These are phyloP conservation scores for Phorcus lineatus DNA, from an alignment of 2,888 invertebrate species.

Conservation along the genomic window DNA sequence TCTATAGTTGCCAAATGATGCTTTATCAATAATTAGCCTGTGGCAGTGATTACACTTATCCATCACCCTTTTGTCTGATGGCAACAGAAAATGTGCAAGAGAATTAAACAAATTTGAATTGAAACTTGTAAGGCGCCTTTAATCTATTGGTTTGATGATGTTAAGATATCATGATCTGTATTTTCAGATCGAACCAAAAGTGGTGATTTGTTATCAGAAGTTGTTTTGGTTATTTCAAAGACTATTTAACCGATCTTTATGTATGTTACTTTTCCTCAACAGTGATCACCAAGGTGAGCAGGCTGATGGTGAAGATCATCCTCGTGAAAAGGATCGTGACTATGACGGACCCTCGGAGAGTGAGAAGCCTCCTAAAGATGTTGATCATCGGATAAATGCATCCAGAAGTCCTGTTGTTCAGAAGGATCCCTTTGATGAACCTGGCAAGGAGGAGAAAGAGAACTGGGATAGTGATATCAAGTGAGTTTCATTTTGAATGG, in stretches of 20 bases:
- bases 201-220: too few species aligned
- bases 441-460: conserved; percentile 39
- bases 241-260: too few species aligned
- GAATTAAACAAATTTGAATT: not conserved
- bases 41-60: too few species aligned
- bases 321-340: conserved; percentile 45
- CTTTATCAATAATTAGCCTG: too few species aligned
- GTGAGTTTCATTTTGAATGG: conserved; percentile 27
- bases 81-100: not conserved
- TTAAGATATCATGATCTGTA: too few species aligned
- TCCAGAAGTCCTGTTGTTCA: conserved; percentile 52
- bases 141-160: too few species aligned
- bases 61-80: too few species aligned
- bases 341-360: conserved; percentile 50
- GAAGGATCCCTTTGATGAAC: conserved; percentile 73
- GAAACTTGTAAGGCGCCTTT: too few species aligned
- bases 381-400: conserved; percentile 40
- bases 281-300: not conserved
- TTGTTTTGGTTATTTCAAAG: too few species aligned
- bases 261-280: not conserved
- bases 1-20: not conserved
- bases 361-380: conserved; percentile 44
- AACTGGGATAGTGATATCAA: conserved; percentile 35
- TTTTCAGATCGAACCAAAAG: too few species aligned
- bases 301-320: conserved; percentile 48